Percentiles rank a stretch among this genome's conserved stretches.
These are phyloP conservation scores for Epizoanthus rinbou DNA, from an alignment of 92 coral and sea anemone species.

Conservation along the genomic window DNA sequence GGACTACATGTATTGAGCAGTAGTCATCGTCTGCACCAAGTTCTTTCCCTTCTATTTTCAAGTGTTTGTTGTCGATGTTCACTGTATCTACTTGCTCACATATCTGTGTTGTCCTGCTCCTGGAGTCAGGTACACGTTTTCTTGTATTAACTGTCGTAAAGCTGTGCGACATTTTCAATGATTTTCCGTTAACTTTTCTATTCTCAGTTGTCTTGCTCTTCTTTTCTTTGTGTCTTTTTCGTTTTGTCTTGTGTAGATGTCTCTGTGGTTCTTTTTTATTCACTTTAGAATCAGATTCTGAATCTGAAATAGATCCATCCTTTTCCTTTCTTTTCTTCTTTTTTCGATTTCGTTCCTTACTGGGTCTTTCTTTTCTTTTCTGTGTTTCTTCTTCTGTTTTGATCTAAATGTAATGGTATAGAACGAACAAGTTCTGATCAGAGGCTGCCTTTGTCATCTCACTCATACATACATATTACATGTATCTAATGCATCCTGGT, in stretches of 20 bases:
- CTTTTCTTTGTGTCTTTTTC: constrained; percentile 7
- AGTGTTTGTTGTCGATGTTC: not conserved
- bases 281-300: not conserved
- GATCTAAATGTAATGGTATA: not conserved
- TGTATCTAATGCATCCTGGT: too few relatives aligned
- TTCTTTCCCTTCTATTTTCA: not conserved
- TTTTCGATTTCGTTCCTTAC: not conserved
- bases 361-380: constrained; percentile 10
- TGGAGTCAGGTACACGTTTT: not conserved
- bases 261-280: not conserved
- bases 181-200: constrained; percentile 4
- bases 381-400: constrained; percentile 15
- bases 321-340: not conserved
- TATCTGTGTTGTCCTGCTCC: not conserved
- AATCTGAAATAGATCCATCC: not conserved
- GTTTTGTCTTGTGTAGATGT: not conserved
- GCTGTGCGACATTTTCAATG: not conserved
- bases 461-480: too few relatives aligned
- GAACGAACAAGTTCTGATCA: not conserved
- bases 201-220: constrained; percentile 1
- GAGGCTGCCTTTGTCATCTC: too few relatives aligned
- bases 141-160: not conserved
- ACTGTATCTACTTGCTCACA: not conserved
- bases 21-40: not conserved
- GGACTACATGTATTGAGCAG: not conserved